Evolutionary conservation across 2,888 invertebrate species (phyloP).

Genomic region (Himalopsyche tibetana): DNA sequence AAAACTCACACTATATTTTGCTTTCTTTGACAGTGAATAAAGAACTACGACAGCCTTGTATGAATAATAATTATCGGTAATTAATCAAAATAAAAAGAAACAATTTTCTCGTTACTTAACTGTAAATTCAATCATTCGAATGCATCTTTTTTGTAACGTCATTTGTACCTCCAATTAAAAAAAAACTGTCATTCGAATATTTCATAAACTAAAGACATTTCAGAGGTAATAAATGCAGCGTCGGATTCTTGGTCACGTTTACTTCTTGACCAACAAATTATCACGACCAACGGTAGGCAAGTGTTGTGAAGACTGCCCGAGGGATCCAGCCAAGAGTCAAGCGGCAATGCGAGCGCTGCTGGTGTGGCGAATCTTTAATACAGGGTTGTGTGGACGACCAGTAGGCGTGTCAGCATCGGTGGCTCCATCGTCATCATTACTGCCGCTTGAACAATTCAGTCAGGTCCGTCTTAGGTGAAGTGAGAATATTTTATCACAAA

Average conservation of each 20-base stretch:
- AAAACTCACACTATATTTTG: too few species aligned
- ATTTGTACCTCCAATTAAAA: too few species aligned
- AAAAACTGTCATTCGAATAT: too few species aligned
- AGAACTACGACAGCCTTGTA: too few species aligned
- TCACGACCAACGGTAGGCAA: conserved; percentile 42
- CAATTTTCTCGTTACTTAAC: too few species aligned
- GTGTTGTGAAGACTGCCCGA: conserved; percentile 29
- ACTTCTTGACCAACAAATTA: conserved; percentile 38
- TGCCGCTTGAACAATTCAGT: not conserved
- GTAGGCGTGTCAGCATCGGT: conserved; percentile 6
- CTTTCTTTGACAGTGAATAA: too few species aligned
- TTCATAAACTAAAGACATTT: not conserved
- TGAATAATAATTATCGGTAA: too few species aligned
- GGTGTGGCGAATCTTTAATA: conserved; percentile 34
- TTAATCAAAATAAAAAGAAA: too few species aligned
- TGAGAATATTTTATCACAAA: too few species aligned
- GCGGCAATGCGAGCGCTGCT: conserved; percentile 18
- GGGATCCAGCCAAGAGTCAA: conserved; percentile 32
- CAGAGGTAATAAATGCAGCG: not conserved
- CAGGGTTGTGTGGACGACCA: conserved; percentile 27
- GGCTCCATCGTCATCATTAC: conserved; percentile 34
- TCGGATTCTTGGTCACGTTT: conserved; percentile 35
- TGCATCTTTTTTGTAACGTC: too few species aligned
- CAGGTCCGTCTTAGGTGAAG: not conserved
- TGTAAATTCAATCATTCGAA: too few species aligned